phyloP scores from a whole-genome alignment of 2,888 invertebrate species.

The Elgonia sp. region DNA sequence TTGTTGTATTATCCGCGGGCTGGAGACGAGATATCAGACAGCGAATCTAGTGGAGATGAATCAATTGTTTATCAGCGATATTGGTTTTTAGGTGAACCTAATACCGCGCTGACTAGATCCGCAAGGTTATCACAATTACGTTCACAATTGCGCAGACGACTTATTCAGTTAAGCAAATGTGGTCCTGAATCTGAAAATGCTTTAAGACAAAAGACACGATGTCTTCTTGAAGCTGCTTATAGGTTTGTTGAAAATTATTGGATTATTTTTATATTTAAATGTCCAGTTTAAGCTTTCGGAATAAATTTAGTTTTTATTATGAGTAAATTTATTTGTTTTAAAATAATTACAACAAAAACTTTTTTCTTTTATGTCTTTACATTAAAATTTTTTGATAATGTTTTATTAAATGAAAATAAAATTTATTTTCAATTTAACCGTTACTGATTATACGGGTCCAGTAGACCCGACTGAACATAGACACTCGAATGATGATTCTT shows the following conservation, averaged over 20 bases:
- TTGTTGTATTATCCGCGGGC: conserved; percentile 85
- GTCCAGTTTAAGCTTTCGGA: neutral
- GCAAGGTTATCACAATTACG: conserved; percentile 84
- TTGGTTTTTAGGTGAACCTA: conserved; percentile 86
- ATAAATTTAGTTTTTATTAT: neutral
- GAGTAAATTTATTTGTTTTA: too few relatives aligned
- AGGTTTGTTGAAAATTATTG: too few relatives aligned
- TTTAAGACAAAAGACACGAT: conserved; percentile 82
- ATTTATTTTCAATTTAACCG: too few relatives aligned
- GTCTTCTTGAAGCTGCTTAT: conserved; percentile 80
- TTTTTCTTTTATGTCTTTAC: too few relatives aligned
- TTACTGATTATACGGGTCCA: too few relatives aligned
- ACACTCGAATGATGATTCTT: too few relatives aligned
- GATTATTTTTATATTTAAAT: too few relatives aligned
- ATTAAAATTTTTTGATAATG: too few relatives aligned
- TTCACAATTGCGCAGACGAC: conserved; percentile 87
- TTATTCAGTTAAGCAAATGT: conserved; percentile 86
- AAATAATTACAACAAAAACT: too few relatives aligned
- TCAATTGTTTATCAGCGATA: conserved; percentile 86
- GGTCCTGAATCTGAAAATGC: conserved; percentile 82
- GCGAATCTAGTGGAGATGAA: conserved; percentile 87
- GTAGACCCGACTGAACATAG: too few relatives aligned
- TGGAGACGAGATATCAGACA: conserved; percentile 87
- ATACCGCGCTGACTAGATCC: conserved; percentile 82
- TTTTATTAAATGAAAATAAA: too few relatives aligned